Conservation (phyloP, 2,888 invertebrate genomes). For the Polyploca ridens region DNA sequence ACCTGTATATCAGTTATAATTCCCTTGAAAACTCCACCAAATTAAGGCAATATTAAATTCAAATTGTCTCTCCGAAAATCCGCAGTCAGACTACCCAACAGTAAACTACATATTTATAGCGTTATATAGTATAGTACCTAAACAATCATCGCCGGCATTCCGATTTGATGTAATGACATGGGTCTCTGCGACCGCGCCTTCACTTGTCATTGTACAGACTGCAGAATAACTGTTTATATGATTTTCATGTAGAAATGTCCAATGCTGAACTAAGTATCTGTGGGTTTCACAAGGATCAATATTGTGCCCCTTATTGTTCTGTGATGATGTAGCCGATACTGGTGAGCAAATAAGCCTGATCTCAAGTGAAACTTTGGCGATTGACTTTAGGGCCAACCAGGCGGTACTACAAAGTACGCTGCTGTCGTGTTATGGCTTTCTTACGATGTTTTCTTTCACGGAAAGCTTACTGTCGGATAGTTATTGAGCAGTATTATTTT, state of each 20-base stretch:
- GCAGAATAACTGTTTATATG: slow-evolving; percentile 22
- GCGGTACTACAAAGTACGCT: too few relatives aligned
- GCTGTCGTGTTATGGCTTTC: too few relatives aligned
- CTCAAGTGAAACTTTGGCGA: too few relatives aligned
- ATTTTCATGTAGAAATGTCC: not conserved
- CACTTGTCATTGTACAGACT: slow-evolving; percentile 38
- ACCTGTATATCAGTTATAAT: not conserved
- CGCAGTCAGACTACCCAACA: not conserved
- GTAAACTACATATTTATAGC: not conserved
- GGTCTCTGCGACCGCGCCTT: slow-evolving; percentile 51
- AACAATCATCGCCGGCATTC: slow-evolving; percentile 28
- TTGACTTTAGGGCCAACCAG: too few relatives aligned
- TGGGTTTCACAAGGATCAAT: too few relatives aligned
- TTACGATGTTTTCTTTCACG: too few relatives aligned
- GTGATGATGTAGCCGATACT: too few relatives aligned
- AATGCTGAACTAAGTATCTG: too few relatives aligned
- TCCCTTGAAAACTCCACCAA: not conserved
- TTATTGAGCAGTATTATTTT: too few relatives aligned
- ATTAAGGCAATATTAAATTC: not conserved
- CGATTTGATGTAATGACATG: slow-evolving; percentile 53
- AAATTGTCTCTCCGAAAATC: not conserved
- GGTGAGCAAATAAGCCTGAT: too few relatives aligned
- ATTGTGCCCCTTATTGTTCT: too few relatives aligned
- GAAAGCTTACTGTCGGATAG: too few relatives aligned
- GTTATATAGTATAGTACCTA: not conserved